Evolutionary conservation across 2,113 vertebrate species (phyloP).

Genomic region (Dromas ardeola): DNA sequence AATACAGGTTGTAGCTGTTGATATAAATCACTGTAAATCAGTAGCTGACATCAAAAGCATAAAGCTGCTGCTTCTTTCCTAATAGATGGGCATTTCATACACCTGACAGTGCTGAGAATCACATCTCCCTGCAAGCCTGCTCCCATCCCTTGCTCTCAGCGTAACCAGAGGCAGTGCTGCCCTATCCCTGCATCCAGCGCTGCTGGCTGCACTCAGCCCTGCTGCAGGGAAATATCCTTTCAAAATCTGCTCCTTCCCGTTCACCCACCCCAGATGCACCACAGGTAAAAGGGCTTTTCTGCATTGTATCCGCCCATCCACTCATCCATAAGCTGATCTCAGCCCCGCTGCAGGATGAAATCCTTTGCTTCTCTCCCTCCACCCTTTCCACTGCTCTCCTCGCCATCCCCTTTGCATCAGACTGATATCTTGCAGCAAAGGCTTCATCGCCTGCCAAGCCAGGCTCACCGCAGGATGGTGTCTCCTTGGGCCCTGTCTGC

Average conservation of each 20-base stretch:
- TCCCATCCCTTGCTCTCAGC: not conserved
- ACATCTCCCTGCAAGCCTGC: not conserved
- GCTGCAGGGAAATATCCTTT: not conserved
- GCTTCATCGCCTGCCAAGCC: not conserved
- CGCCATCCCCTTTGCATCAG: not conserved
- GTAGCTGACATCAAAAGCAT: conserved; percentile 39
- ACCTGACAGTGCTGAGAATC: not conserved
- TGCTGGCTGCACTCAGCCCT: not conserved
- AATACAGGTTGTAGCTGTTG: conserved; percentile 29
- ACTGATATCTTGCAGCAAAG: not conserved
- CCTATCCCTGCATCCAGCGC: not conserved
- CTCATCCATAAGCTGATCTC: not conserved
- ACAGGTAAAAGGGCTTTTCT: not conserved
- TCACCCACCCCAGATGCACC: not conserved
- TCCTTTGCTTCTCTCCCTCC: not conserved
- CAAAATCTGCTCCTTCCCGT: not conserved
- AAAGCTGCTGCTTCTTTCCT: not conserved
- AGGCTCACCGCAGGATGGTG: not conserved
- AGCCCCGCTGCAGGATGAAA: not conserved
- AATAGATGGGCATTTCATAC: not conserved
- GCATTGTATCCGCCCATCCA: not conserved
- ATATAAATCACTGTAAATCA: conserved; percentile 54
- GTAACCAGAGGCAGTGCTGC: not conserved
- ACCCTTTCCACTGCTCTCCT: not conserved
- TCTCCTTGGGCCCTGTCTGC: not conserved